Percentiles rank a stretch among this genome's conserved stretches.
Evolutionary conservation across 2,113 vertebrate species (phyloP).

Genomic region (Cettia cetti): DNA sequence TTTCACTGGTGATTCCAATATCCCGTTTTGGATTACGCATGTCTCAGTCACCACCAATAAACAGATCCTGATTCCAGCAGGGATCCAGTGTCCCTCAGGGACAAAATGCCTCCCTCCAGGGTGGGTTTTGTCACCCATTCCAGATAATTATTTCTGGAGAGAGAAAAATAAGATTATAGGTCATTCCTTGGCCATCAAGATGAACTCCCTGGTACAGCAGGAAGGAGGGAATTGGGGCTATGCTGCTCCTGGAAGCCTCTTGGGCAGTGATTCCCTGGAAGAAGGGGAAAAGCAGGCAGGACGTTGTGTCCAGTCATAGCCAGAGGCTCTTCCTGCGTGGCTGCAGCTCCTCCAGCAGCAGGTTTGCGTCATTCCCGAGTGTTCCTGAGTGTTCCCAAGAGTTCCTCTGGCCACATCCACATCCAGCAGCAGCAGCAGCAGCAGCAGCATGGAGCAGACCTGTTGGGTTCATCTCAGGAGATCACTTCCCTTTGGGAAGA

Average conservation of each 20-base stretch:
- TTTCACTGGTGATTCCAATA: background rate
- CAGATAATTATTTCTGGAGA: background rate
- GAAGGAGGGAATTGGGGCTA: background rate
- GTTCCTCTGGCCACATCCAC: background rate
- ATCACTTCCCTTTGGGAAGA: background rate
- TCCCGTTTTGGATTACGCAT: accelerated
- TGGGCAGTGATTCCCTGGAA: background rate
- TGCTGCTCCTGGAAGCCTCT: background rate
- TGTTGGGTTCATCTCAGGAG: conserved; percentile 8
- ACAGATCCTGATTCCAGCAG: background rate
- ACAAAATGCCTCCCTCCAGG: background rate
- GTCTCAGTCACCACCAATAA: background rate
- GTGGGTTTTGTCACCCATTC: background rate
- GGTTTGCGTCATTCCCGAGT: background rate
- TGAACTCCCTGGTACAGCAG: background rate
- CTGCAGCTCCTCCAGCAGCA: background rate
- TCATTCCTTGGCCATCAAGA: background rate
- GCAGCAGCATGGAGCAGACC: background rate
- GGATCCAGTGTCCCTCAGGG: background rate
- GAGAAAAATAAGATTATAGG: background rate
- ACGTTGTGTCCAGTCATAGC: background rate
- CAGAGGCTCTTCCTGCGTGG: background rate
- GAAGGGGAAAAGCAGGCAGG: background rate
- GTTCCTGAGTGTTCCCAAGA: background rate
- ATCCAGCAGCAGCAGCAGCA: background rate